Evolutionary conservation across 2,797 vertebrate species (phyloP).

Genomic region (Lepus oiostolus): DNA sequence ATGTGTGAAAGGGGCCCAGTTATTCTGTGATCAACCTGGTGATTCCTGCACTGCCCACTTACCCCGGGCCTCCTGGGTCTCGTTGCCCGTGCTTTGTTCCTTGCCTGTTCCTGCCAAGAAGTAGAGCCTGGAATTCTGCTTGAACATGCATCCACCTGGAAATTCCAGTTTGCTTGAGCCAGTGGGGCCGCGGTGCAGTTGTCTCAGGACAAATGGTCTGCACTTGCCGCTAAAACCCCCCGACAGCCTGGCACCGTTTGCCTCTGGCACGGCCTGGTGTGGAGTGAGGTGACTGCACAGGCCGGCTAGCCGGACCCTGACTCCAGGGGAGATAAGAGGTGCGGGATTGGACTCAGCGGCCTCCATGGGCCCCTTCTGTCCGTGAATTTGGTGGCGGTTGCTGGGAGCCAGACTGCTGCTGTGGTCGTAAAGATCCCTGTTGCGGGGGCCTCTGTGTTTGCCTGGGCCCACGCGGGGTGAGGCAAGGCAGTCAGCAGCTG

Average conservation of each 20-base stretch:
- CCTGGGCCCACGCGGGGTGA: not conserved
- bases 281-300: conserved; percentile 1
- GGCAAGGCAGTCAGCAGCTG: not conserved
- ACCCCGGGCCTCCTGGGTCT: not conserved
- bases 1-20: not conserved
- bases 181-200: not conserved
- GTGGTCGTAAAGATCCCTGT: not conserved
- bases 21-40: conserved; percentile 8
- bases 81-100: not conserved
- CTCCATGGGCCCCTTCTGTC: not conserved
- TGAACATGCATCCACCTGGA: conserved; percentile 16
- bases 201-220: not conserved
- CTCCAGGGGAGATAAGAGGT: not conserved
- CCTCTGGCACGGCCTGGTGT: not conserved
- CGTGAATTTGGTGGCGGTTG: not conserved
- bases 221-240: conserved; percentile 33
- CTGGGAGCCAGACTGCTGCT: not conserved
- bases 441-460: not conserved
- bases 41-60: not conserved
- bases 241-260: conserved; percentile 20
- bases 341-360: not conserved
- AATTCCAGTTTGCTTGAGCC: conserved; percentile 53
- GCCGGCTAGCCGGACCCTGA: not conserved
- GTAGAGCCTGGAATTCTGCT: conserved; percentile 59
- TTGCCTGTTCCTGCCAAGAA: conserved; percentile 6